Evolutionary conservation across 2,113 vertebrate genomes (phyloP).

Genomic region (Otolemur garnettii): DNA sequence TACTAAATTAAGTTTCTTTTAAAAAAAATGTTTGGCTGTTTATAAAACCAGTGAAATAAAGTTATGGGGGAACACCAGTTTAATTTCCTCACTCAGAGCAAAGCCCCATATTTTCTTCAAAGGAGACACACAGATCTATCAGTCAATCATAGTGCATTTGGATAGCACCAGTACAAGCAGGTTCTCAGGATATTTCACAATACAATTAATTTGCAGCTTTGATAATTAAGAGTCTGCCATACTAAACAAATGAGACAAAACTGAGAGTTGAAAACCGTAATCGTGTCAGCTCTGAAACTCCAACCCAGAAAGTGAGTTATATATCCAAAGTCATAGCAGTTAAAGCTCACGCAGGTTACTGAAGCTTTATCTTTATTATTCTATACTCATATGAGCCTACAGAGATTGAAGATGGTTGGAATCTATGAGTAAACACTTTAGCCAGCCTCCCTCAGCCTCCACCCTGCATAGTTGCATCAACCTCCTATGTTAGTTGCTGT

Average conservation of each 20-base stretch:
- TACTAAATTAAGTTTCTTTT: constrained; percentile 77
- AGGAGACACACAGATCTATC: neutral
- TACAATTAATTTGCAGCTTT: constrained; percentile 70
- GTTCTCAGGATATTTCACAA: constrained; percentile 63
- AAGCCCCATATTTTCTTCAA: neutral
- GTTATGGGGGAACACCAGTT: constrained; percentile 62
- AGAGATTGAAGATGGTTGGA: neutral
- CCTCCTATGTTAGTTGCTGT: neutral
- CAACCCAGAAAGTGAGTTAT: constrained; percentile 10
- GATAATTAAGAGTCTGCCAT: constrained; percentile 71
- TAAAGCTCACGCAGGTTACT: neutral
- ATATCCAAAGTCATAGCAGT: constrained; percentile 33
- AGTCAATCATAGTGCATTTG: constrained; percentile 43
- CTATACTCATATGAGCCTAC: neutral
- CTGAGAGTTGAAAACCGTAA: constrained; percentile 47
- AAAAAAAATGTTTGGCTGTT: constrained; percentile 59
- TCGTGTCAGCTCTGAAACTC: neutral
- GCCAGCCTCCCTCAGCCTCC: neutral
- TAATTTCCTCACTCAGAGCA: constrained; percentile 68
- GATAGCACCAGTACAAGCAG: constrained; percentile 31
- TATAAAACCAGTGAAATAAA: constrained; percentile 71
- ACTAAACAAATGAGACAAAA: constrained; percentile 77
- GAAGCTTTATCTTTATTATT: neutral
- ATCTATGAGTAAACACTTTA: neutral
- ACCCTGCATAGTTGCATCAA: neutral